Evolutionary conservation across 2,888 invertebrate genomes (phyloP).

Genomic region (Parasteatoda lunata): DNA sequence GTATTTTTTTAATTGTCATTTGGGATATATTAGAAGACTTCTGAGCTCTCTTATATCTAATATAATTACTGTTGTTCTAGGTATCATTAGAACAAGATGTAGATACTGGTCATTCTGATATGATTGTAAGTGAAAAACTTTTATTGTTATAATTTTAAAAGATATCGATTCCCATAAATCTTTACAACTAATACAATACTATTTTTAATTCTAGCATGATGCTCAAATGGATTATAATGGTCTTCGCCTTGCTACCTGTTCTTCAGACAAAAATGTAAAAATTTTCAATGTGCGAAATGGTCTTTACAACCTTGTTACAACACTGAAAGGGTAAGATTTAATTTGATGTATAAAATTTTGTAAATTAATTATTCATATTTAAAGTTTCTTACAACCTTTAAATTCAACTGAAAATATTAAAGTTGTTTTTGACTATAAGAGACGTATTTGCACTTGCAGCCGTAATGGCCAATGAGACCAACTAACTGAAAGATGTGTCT

Average conservation of each 20-base stretch:
- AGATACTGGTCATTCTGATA: constrained; percentile 98
- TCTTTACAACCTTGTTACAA: constrained; percentile 90
- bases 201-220: constrained; percentile 82
- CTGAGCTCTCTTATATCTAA: too few relatives aligned
- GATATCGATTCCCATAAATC: not conserved
- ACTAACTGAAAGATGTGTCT: too few relatives aligned
- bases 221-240: constrained; percentile 99
- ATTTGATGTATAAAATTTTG: too few relatives aligned
- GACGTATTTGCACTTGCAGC: too few relatives aligned
- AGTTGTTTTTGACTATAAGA: too few relatives aligned
- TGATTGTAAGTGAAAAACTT: constrained; percentile 81
- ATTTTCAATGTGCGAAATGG: constrained; percentile 97
- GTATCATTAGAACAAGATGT: constrained; percentile 83
- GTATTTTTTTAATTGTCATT: too few relatives aligned
- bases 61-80: not conserved
- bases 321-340: constrained; percentile 88
- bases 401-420: too few relatives aligned
- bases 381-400: too few relatives aligned
- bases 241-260: constrained; percentile 96
- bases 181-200: not conserved
- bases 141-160: not conserved
- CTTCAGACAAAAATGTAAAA: constrained; percentile 96
- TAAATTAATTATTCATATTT: too few relatives aligned
- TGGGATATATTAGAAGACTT: too few relatives aligned
- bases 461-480: too few relatives aligned